phyloP scores from a whole-genome alignment of 2,113 vertebrate species.

The Motacilla tschutschensis region DNA sequence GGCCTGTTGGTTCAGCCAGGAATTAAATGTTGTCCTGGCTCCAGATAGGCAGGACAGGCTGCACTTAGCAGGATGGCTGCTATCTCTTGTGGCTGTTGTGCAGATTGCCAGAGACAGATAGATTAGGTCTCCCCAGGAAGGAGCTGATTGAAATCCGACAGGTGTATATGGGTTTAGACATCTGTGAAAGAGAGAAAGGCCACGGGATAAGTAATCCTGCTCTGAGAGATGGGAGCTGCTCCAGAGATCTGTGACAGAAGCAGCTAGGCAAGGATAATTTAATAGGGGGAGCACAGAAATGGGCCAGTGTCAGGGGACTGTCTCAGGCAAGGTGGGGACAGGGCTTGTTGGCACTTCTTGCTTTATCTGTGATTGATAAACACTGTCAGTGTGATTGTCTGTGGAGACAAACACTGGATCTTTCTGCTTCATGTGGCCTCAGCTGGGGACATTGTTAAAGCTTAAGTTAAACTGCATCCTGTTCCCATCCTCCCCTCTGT shows the following conservation, averaged over 20 bases:
- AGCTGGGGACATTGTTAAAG: background rate
- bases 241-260: background rate
- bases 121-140: background rate
- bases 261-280: background rate
- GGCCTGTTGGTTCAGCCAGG: background rate
- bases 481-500: background rate
- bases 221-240: background rate
- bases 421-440: background rate
- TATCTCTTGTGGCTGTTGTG: background rate
- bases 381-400: background rate
- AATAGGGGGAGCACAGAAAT: background rate
- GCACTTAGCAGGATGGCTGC: background rate
- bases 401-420: background rate
- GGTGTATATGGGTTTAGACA: background rate
- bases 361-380: background rate
- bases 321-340: background rate
- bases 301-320: background rate
- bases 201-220: background rate
- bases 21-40: background rate
- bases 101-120: slow-evolving; percentile 14
- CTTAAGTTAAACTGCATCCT: fast-evolving
- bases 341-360: background rate
- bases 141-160: background rate
- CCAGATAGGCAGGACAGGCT: background rate
- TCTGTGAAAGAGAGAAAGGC: background rate